Evolutionary conservation across 30 jellyfish, hydroid and myxozoan species (phyloP).

Genomic region (Hydractinia symbiolongicarpus): DNA sequence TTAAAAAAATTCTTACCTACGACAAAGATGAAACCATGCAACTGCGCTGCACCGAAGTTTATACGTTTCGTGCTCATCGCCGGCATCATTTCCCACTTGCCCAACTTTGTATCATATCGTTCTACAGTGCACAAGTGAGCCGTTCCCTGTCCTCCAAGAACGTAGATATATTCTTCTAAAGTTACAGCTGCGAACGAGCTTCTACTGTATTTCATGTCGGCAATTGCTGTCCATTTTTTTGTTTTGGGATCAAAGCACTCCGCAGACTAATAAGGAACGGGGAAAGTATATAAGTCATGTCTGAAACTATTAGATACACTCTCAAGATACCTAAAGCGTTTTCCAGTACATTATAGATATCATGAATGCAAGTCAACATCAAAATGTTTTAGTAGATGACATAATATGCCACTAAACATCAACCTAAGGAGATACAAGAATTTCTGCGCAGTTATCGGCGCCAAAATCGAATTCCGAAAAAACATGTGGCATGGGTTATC

Average conservation of each 20-base stretch:
- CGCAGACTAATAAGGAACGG: slow-evolving; percentile 47
- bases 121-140: slow-evolving; percentile 83
- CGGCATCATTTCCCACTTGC: slow-evolving; percentile 84
- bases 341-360: too few species aligned
- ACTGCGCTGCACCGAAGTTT: slow-evolving; percentile 87
- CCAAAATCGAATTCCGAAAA: too few species aligned
- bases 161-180: slow-evolving; percentile 74
- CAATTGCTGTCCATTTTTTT: slow-evolving; percentile 43
- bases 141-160: slow-evolving; percentile 72
- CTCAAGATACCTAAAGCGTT: too few species aligned
- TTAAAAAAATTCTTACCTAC: slow-evolving; percentile 59
- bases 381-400: too few species aligned
- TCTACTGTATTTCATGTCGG: slow-evolving; percentile 75
- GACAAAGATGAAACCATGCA: slow-evolving; percentile 86
- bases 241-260: slow-evolving; percentile 69
- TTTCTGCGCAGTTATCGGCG: too few species aligned
- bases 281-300: background rate
- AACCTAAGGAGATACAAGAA: too few species aligned
- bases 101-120: slow-evolving; percentile 63
- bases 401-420: too few species aligned
- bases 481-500: too few species aligned
- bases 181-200: slow-evolving; percentile 91
- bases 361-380: too few species aligned
- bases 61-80: slow-evolving; percentile 94
- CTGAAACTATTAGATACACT: too few species aligned